Conservation (phyloP, 1,140 invertebrate species). For the Euschistus heros region DNA sequence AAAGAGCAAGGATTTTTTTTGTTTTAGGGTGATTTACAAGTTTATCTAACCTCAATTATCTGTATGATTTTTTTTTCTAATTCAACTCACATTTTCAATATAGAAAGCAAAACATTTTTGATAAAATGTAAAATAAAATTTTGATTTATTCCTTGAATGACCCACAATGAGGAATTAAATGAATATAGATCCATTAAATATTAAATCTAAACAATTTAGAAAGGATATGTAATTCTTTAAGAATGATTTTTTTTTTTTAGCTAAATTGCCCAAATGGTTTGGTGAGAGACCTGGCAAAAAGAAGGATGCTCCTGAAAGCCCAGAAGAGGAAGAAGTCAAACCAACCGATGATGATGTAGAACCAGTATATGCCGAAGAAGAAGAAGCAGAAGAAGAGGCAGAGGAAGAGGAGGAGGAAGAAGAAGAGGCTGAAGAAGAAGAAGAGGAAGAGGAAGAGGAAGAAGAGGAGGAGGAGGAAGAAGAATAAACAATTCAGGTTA, state of each 20-base stretch:
- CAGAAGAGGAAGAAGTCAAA: constrained; percentile 51
- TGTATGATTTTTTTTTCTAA: no score
- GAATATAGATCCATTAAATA: no score
- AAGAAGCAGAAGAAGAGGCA: constrained; percentile 28
- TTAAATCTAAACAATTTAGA: no score
- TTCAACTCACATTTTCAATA: no score
- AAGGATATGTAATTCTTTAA: background rate
- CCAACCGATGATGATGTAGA: constrained; percentile 23
- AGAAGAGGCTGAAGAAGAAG: constrained; percentile 29
- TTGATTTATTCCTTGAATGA: no score
- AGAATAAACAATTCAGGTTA: constrained; percentile 9
- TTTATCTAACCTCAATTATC: no score
- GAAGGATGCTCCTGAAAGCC: constrained; percentile 71
- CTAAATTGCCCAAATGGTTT: constrained; percentile 87
- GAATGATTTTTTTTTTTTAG: constrained; percentile 37
- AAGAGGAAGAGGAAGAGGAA: constrained; percentile 20
- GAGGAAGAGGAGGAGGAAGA: constrained; percentile 29
- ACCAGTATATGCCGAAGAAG: constrained; percentile 28
- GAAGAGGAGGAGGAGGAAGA: constrained; percentile 10
- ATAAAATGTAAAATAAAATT: no score
- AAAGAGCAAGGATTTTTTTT: no score
- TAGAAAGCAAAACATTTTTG: no score
- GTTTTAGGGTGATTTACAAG: no score
- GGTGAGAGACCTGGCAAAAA: constrained; percentile 87
- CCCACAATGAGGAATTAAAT: no score